Evolutionary conservation across 2,797 vertebrate species (phyloP).

Genomic region (Nannoperca obscura): DNA sequence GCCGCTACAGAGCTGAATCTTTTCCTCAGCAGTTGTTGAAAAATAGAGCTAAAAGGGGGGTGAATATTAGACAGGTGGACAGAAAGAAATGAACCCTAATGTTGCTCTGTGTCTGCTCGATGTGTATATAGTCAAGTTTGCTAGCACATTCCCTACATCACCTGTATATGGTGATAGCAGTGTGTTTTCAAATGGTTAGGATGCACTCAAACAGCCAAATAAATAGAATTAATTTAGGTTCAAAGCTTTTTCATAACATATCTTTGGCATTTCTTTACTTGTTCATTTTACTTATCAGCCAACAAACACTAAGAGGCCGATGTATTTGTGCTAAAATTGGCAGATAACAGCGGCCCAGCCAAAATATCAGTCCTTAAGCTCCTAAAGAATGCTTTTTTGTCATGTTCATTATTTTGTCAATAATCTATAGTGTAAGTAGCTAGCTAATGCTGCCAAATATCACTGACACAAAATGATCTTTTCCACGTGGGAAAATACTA

Average conservation of each 20-base stretch:
- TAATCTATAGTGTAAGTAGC: too few species aligned
- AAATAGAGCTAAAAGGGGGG: not conserved
- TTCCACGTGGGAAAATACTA: not conserved
- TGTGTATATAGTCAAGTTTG: not conserved
- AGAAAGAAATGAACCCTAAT: not conserved
- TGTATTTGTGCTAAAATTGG: not conserved
- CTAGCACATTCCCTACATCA: not conserved
- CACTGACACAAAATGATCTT: not conserved
- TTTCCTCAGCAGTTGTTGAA: not conserved
- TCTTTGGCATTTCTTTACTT: not conserved
- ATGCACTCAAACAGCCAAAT: too few species aligned
- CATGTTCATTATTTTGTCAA: too few species aligned
- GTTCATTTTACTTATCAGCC: not conserved
- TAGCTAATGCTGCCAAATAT: not conserved
- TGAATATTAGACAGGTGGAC: not conserved
- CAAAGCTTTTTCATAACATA: not conserved
- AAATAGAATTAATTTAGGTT: not conserved
- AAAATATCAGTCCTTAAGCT: not conserved
- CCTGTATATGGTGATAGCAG: not conserved
- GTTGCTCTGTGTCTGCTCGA: not conserved
- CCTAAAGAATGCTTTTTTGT: too few species aligned
- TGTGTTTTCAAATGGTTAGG: too few species aligned
- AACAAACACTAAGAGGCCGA: not conserved
- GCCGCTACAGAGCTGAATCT: not conserved
- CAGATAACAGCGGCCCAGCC: rapidly evolving